Evolutionary conservation across 2,888 invertebrate genomes (phyloP).

Genomic region (Rotaria socialis): DNA sequence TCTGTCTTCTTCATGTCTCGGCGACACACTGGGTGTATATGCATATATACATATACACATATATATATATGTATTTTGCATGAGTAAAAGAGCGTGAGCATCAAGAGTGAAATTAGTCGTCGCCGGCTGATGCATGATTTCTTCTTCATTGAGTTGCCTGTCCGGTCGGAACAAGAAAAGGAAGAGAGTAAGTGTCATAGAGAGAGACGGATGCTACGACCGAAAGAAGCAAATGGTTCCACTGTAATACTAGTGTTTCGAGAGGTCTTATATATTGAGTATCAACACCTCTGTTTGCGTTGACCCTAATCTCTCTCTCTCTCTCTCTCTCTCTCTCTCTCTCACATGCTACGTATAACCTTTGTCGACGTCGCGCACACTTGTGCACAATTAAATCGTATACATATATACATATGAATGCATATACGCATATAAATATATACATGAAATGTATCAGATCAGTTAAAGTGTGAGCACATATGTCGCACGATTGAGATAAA

Average conservation of each 20-base stretch:
- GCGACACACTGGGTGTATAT: constrained; percentile 3
- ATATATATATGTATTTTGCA: neutral
- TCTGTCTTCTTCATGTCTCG: constrained; percentile 10
- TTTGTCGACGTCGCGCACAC: neutral
- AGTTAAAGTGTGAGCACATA: neutral
- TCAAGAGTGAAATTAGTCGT: neutral
- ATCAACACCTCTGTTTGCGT: neutral
- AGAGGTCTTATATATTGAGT: neutral
- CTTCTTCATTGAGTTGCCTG: constrained; percentile 36
- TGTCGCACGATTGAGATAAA: neutral
- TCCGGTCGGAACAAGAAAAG: constrained; percentile 9
- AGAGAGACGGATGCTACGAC: neutral
- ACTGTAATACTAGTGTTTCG: neutral
- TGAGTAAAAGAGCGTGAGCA: constrained; percentile 36
- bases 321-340: no score
- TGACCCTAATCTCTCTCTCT: neutral
- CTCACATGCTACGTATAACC: neutral
- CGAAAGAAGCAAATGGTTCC: neutral
- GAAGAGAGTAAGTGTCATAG: neutral
- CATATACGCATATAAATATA: no score
- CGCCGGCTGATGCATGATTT: constrained; percentile 38
- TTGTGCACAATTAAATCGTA: neutral
- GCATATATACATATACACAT: neutral
- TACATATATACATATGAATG: neutral
- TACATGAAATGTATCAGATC: neutral